Evolutionary conservation across 2,113 vertebrate genomes (phyloP), one percentile per base, ranked within the genome.

Genomic region (Calcarius ornatus): DNA sequence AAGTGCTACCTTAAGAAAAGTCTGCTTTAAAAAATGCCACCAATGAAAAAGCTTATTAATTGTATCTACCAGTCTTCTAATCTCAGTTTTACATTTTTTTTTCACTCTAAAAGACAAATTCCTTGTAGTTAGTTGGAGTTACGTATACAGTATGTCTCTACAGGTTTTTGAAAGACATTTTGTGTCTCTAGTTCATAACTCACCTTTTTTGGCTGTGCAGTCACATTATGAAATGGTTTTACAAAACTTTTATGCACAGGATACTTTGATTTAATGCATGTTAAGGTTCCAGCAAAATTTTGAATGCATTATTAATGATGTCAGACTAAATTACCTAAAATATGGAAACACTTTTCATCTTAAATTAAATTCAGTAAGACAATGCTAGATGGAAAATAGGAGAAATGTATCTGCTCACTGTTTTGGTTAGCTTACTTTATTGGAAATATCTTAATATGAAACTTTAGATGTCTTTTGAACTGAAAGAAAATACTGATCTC

Each of bases 261-360:
- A 57, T 96, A 70, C 75, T 82, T 98, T 98, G 97, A 98, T 98
- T 98, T 99, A 98, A 98, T 98, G 86, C 95, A 95, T 90, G 87
- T 97, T 98, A 97, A 98, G 95, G 94, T 98, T 98, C 96, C 89
- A 97, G 86, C 96, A 97, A 97, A 97, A 94, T 97, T 98, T 95
- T 98, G 96, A 97, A 98, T 98, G 96, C 93, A 94, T 96, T 98
- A 90, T 98, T 98, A 98, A 95, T 98, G 96, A 98, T 94, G 97
- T 98, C 96, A 98, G 97, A 96, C 95, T 95, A 96, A 98, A 98
- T 98, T 98, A 98, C 47, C 54, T 96, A 69, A 98, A 98, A 95
- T 96, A 72, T 96, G 90, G 96, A 97, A 98, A 91, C 93, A 98
- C 77, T 70, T 97, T 98, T 98, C 96, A 96, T 97, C 91, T 98